Conservation (phyloP, 2,888 invertebrate genomes). For the Heteromurus nitidus region DNA sequence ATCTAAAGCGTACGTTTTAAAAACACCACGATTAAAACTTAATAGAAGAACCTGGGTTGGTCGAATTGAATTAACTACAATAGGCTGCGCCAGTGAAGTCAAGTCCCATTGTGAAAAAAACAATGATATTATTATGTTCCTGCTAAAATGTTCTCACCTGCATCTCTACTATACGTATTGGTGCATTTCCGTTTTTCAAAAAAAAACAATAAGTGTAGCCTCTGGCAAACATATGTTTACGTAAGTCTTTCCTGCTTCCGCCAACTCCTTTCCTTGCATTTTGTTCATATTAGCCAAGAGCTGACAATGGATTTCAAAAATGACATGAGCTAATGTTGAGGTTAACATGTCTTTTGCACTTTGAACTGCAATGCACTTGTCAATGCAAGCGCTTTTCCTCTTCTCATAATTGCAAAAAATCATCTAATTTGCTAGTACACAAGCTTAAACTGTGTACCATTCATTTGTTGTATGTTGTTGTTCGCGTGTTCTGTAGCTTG, state of each 20-base stretch:
- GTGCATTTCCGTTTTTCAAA: constrained; percentile 14
- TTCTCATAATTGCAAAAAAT: neutral
- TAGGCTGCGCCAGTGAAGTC: too few relatives aligned
- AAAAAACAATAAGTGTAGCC: neutral
- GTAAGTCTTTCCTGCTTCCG: constrained; percentile 41
- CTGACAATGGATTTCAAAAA: neutral
- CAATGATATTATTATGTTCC: neutral
- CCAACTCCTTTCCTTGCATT: neutral
- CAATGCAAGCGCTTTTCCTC: neutral
- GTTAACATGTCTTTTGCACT: neutral
- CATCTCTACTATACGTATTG: neutral
- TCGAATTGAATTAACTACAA: too few relatives aligned
- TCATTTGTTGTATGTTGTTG: neutral
- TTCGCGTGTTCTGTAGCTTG: neutral
- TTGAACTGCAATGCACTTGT: neutral
- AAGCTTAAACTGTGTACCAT: neutral
- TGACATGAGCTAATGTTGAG: neutral
- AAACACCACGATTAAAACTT: too few relatives aligned
- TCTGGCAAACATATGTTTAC: neutral
- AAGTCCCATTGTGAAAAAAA: neutral
- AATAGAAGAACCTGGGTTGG: too few relatives aligned
- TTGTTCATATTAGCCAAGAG: neutral
- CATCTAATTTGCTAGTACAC: constrained; percentile 7
- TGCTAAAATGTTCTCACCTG: constrained; percentile 6
- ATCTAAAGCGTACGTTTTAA: neutral